These are phyloP conservation scores for Augiades crinisus DNA, from an alignment of 2,888 invertebrate genomes.

Conservation along the genomic window DNA sequence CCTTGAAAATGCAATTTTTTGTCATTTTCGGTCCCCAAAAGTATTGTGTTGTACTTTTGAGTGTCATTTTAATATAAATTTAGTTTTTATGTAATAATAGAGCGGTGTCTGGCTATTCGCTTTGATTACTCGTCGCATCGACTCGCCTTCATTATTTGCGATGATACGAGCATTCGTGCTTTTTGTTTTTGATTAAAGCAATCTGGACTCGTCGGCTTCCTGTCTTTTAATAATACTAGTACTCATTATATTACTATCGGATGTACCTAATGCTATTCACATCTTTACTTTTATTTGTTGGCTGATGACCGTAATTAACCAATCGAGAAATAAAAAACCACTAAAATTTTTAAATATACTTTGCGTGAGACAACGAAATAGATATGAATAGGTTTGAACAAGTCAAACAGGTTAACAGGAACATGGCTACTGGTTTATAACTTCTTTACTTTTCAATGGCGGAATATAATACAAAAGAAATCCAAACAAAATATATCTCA, in stretches of 20 bases:
- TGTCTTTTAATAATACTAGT: constrained; percentile 16
- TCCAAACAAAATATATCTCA: too few relatives aligned
- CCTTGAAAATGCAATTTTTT: constrained; percentile 62
- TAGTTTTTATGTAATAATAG: constrained; percentile 63
- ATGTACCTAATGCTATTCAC: too few relatives aligned
- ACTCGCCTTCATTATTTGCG: constrained; percentile 71
- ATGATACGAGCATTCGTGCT: constrained; percentile 67
- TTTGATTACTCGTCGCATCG: constrained; percentile 46
- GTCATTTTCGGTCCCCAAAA: constrained; percentile 58
- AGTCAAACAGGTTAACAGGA: too few relatives aligned
- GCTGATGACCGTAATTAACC: background rate
- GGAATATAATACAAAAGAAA: too few relatives aligned
- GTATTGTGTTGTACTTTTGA: constrained; percentile 37
- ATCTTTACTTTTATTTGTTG: too few relatives aligned
- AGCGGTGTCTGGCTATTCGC: constrained; percentile 51
- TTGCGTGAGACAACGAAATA: too few relatives aligned
- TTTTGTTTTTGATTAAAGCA: constrained; percentile 46
- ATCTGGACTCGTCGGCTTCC: constrained; percentile 27
- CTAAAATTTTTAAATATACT: too few relatives aligned
- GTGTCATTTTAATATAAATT: constrained; percentile 39
- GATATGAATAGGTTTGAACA: too few relatives aligned
- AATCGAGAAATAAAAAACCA: too few relatives aligned
- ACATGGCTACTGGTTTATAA: too few relatives aligned
- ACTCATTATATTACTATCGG: constrained; percentile 16
- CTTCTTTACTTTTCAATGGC: too few relatives aligned